Evolutionary conservation across 2,797 vertebrate genomes (phyloP).

Genomic region (Parotocinclus haroldoi): DNA sequence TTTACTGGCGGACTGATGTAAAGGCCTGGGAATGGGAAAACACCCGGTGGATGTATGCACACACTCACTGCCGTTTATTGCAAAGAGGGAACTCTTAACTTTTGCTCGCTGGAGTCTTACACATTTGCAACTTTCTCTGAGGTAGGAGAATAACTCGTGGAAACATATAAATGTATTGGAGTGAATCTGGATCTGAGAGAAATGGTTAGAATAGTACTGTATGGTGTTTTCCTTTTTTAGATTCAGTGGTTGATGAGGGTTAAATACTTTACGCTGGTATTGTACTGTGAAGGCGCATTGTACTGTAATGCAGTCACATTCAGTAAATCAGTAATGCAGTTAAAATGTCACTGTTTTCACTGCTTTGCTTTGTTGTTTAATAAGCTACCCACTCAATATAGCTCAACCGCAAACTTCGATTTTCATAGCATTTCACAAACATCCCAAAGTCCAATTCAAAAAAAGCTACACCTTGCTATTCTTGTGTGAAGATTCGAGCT

Average conservation of each 20-base stretch:
- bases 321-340: neutral
- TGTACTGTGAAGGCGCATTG: too few species aligned
- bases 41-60: slow-evolving; percentile 69
- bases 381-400: too few species aligned
- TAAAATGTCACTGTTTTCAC: neutral
- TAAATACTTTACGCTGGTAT: too few species aligned
- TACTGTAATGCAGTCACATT: too few species aligned
- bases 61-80: slow-evolving; percentile 32
- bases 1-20: slow-evolving; percentile 63
- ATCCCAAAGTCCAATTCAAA: too few species aligned
- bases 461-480: too few species aligned
- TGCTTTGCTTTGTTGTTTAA: too few species aligned
- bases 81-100: slow-evolving; percentile 45
- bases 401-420: too few species aligned
- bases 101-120: slow-evolving; percentile 49
- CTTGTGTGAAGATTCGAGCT: too few species aligned
- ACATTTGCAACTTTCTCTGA: slow-evolving; percentile 50
- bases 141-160: slow-evolving; percentile 37
- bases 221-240: too few species aligned
- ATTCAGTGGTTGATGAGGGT: too few species aligned
- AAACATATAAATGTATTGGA: neutral
- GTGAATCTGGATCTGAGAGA: neutral
- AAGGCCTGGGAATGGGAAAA: slow-evolving; percentile 70
- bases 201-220: neutral
- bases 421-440: too few species aligned